Base-by-base conservation (phyloP, 2,888 invertebrate species). In the Stramonita haemastoma region DNA sequence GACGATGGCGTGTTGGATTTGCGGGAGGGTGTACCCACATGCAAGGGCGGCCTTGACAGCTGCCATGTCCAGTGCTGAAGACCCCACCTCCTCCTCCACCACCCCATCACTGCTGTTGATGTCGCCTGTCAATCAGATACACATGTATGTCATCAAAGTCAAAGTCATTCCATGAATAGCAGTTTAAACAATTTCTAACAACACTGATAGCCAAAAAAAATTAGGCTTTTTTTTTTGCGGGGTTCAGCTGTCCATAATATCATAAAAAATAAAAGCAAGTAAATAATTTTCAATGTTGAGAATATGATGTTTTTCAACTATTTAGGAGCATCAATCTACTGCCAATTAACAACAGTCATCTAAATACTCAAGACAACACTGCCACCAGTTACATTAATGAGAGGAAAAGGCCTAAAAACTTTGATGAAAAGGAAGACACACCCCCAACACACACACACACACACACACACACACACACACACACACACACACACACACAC, bases 11-110 rank as follows among this genome's bases (percentile, higher is more conserved):
- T 91, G 90, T 90, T 86, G 79, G 81, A 91, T 91, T 91, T 90
- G 91, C 87, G 89, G 90, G 85, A 91, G 84, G 86, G 90, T 89
- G 91, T 91, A 91, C 89, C 90, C 87, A 91, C 91, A 91, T 91
- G 90, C 91, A 86, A 90, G 70, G 66, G 91, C 91, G 86, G 91
- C 91, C 70, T 91, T 87, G 85, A 91, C 84, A 22, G 91, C 91
- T 57, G 89, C 81, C 90, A 90, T 89, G 89, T 91, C 90, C 87
- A 91, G 86, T 46, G 46, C 77, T 13, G 90, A 83, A 5, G 90
- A 90, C 73, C 89, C 90, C 32, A 86, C 85, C 87, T 73, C 87
- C 36, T 86, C 86, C 34, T 34, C 66, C n/a, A 86, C 34, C 73
- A 56, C 73, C 8, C 46, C 73, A 36, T 29, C n/a, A 46, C 73